These are phyloP conservation scores for Rhegmatorhina hoffmannsi DNA, from an alignment of 2,113 vertebrate species.

Conservation along the genomic window DNA sequence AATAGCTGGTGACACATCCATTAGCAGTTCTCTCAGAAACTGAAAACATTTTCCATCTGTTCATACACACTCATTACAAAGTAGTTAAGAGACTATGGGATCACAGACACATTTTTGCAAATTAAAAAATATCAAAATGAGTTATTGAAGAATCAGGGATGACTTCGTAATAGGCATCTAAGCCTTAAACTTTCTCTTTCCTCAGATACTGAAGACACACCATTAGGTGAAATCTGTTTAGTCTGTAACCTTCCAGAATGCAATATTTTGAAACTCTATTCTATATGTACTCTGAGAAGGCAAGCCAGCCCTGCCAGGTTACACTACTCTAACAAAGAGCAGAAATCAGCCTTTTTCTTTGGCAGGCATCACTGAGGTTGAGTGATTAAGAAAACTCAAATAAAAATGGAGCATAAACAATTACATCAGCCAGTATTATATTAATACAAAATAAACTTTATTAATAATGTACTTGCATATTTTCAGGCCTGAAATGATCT, in stretches of 20 bases:
- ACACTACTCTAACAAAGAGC: not conserved
- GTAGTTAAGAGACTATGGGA: conserved; percentile 78
- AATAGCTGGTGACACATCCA: conserved; percentile 79
- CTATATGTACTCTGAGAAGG: not conserved
- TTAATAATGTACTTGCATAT: not conserved
- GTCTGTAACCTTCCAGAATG: not conserved
- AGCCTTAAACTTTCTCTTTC: conserved; percentile 51
- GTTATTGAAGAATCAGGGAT: conserved; percentile 71
- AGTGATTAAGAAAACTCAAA: not conserved
- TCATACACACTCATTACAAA: conserved; percentile 76
- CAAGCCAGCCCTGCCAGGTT: not conserved
- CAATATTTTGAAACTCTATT: not conserved
- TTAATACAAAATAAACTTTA: not conserved
- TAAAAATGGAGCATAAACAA: not conserved
- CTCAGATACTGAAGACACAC: conserved; percentile 11
- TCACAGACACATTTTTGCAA: conserved; percentile 72
- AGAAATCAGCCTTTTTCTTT: not conserved
- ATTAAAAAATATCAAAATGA: conserved; percentile 80
- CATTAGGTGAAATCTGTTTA: conserved; percentile 12
- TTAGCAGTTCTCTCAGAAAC: conserved; percentile 75
- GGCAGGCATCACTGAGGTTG: not conserved
- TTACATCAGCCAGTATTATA: not conserved
- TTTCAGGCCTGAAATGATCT: not conserved
- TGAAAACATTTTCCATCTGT: conserved; percentile 82
- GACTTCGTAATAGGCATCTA: conserved; percentile 66